These are phyloP conservation scores for Cavia porcellus DNA, from an alignment of 2,113 vertebrate genomes.

Conservation along the genomic window DNA sequence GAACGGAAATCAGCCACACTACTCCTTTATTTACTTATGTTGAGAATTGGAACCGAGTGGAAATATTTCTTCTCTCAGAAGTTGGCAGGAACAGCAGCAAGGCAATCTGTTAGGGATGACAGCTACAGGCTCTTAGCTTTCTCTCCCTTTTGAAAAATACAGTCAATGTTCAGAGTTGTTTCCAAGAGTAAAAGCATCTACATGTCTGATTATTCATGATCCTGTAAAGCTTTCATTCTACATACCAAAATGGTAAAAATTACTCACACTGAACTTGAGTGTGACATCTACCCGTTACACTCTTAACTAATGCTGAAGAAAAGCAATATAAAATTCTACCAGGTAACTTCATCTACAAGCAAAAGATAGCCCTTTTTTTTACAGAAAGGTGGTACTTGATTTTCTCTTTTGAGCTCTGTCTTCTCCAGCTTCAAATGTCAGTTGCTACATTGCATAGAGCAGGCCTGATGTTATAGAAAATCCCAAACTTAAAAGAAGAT, in stretches of 20 bases:
- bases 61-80: conserved; percentile 71
- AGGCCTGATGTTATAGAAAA: conserved; percentile 59
- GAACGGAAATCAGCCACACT: conserved; percentile 71
- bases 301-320: conserved; percentile 4
- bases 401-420: conserved; percentile 54
- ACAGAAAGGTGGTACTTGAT: not conserved
- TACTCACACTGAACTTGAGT: conserved; percentile 41
- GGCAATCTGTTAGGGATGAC: conserved; percentile 68
- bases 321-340: conserved; percentile 25
- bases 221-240: conserved; percentile 49
- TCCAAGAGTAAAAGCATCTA: conserved; percentile 50
- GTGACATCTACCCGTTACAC: not conserved
- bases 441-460: conserved; percentile 30
- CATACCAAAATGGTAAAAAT: conserved; percentile 44
- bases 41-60: conserved; percentile 60
- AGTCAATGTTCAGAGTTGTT: conserved; percentile 62
- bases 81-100: conserved; percentile 67
- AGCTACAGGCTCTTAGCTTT: conserved; percentile 27
- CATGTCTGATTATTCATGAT: conserved; percentile 71
- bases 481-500: not conserved
- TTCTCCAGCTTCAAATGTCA: conserved; percentile 63
- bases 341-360: conserved; percentile 37
- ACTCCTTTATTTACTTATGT: conserved; percentile 78
- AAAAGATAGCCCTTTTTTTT: conserved; percentile 38
- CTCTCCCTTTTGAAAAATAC: conserved; percentile 31